Base-by-base conservation (phyloP, 1,140 invertebrate species). In the Chrysoperla carnea region DNA sequence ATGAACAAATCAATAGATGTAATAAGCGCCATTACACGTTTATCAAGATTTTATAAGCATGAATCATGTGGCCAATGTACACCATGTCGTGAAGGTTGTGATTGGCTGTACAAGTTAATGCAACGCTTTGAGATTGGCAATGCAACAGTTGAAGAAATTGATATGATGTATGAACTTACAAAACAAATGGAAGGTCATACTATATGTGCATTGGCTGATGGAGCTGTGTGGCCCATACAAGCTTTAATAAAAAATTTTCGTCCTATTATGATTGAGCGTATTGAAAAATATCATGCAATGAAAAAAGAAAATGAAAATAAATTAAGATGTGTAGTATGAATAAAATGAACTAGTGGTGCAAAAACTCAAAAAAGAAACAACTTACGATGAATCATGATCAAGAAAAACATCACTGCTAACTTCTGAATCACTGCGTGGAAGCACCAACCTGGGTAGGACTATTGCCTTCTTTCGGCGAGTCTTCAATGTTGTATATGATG, bases 1-100 rank as follows among this genome's bases (percentile, higher is more conserved):
- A 80, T 81, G 72, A 78, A 81, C 54, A 76, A 81, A 52, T 65
- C 74, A 48, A 69, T 70, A 15, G 76, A 82, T 56, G 60, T 82
- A n/a, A 33, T 47, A 31, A 12, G 9, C 50, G 81, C 79, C 33
- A 83, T 85, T 47, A 71, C 74, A 9, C 62, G 81, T 7, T 60
- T 85, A 4, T 67, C 70, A 23, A 62, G 72, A 33, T 85, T 85
- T 57, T 85, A 86, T 56, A 78, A 80, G 53, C 81, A 86, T 50
- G 81, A 85, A 56, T 79, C 75, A 43, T 85, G 81, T 62, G 81
- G 81, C 14, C 82, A 83, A 62, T 84, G 81, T 52, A 85, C 81
- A 8, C 81, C 83, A 6, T 84, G 82, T 50, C 61, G 83, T 14
- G 83, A 87, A 58, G 82, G 81, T 7, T 43, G 52, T 0, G 50